Conservation (phyloP, 1,140 invertebrate species). For the roundworm (Caenorhabditis elegans) region WBcel235 BX284604.4:13385501-13386000, state of each 20-base stretch:
- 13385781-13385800: not conserved
- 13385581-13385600: slow-evolving; percentile 28
- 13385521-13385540: slow-evolving; percentile 32
- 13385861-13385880: not conserved
- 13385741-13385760: not conserved
- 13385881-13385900: not conserved
- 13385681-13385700: not conserved
- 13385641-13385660: slow-evolving; percentile 22
- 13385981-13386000: too few species aligned
- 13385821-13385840: not conserved
- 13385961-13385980: too few species aligned
- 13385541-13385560: not conserved
- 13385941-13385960: not conserved
- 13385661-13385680: not conserved
- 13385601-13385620: slow-evolving; percentile 19
- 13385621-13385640: slow-evolving; percentile 38
- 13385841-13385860: not conserved
- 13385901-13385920: not conserved
- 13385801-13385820: not conserved
- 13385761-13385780: not conserved
- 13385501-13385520: slow-evolving; percentile 40
- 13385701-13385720: not conserved
- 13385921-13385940: not conserved
- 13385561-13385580: slow-evolving; percentile 17
- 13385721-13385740: not conserved